A percentile compares a stretch with the other conserved stretches of the same genome.
phyloP scores from a whole-genome alignment of 2,888 invertebrate species.

The Caenorhabditis becei region DNA sequence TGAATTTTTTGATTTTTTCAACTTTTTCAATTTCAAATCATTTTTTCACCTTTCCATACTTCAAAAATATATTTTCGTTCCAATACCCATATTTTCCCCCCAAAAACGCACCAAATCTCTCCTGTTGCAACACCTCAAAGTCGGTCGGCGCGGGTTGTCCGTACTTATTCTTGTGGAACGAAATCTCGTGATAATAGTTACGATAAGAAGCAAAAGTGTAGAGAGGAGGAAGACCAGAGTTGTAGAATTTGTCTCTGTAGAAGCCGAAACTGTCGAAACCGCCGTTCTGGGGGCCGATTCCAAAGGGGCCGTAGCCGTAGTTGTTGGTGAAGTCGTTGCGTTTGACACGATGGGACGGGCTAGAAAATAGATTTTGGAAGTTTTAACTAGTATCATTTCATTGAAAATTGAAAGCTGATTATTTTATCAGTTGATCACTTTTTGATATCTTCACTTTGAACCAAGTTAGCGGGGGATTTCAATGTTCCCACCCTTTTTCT shows the following conservation, averaged over 20 bases:
- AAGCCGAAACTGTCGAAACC: constrained; percentile 77
- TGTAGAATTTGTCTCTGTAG: constrained; percentile 77
- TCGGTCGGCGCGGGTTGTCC: constrained; percentile 71
- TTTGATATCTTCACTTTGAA: no score
- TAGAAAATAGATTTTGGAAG: no score
- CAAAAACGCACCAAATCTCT: constrained; percentile 71
- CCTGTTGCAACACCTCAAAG: constrained; percentile 75
- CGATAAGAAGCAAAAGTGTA: constrained; percentile 74
- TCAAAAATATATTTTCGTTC: no score
- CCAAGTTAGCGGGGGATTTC: no score
- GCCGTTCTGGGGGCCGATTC: constrained; percentile 74
- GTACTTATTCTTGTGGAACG: constrained; percentile 77
- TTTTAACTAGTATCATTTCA: no score
- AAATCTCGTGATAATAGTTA: constrained; percentile 77
- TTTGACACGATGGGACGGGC: constrained; percentile 31
- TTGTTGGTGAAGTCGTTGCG: constrained; percentile 79
- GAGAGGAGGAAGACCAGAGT: constrained; percentile 74
- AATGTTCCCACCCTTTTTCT: no score
- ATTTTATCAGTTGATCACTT: no score
- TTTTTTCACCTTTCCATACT: not conserved
- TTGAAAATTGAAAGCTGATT: no score
- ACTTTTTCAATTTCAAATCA: no score
- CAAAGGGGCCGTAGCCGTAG: constrained; percentile 75
- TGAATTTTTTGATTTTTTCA: no score
- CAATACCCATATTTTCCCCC: not conserved